Conservation (phyloP, 23 tunicate genomes). For the Clavelina lepadiformis region DNA sequence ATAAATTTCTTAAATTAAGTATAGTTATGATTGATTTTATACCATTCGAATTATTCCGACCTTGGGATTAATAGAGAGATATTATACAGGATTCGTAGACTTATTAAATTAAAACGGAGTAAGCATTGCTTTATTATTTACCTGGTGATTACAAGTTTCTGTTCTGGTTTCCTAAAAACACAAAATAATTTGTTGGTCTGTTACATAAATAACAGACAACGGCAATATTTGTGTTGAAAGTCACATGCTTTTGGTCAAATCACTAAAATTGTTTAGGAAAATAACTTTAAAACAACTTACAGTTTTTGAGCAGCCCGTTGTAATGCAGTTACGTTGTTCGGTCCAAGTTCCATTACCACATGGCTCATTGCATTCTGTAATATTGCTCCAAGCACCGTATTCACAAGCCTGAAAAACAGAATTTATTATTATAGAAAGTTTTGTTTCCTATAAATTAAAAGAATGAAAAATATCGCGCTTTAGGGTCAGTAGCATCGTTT, state of each 20-base stretch:
- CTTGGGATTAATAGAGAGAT: too few relatives aligned
- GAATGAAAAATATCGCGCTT: too few relatives aligned
- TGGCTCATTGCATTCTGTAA: not conserved
- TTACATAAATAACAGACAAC: not conserved
- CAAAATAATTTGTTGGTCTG: not conserved
- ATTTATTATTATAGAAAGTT: too few relatives aligned
- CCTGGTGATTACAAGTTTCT: conserved; percentile 3
- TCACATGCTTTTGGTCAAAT: not conserved
- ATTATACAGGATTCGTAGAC: too few relatives aligned
- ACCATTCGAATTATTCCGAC: too few relatives aligned
- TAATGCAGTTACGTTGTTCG: not conserved
- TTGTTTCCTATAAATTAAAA: too few relatives aligned
- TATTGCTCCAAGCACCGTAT: not conserved
- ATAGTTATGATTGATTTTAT: too few relatives aligned
- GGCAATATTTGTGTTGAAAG: not conserved
- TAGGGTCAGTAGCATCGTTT: too few relatives aligned
- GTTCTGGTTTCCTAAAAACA: conserved; percentile 22
- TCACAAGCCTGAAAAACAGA: not conserved
- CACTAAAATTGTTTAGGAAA: too few relatives aligned
- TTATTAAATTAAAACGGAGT: not conserved
- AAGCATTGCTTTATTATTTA: not conserved
- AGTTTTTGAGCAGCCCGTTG: not conserved
- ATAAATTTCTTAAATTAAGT: too few relatives aligned
- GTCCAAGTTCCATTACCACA: not conserved
- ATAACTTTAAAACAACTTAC: not conserved